A percentile compares a stretch with the other conserved stretches of the same genome.
Conservation (phyloP, 2,888 invertebrate species). For the Caenorhabditis virilis region DNA sequence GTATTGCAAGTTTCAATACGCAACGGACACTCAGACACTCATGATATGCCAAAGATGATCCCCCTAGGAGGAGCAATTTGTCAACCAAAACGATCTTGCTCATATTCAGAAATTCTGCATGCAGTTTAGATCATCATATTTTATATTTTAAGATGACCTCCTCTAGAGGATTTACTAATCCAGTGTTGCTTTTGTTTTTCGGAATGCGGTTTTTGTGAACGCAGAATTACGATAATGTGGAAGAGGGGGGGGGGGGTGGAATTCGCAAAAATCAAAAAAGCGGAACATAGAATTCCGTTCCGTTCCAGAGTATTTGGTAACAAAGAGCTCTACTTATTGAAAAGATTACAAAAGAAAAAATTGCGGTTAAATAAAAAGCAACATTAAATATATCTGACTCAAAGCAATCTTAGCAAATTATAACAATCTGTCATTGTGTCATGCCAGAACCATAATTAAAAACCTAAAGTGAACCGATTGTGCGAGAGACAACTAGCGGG, state of each 20-base stretch:
- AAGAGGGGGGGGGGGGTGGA: neutral
- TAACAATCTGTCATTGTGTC: slow-evolving; percentile 6
- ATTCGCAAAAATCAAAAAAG: neutral
- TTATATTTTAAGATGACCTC: neutral
- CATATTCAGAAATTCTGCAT: neutral
- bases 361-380: neutral
- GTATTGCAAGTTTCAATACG: neutral
- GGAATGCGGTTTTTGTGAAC: neutral
- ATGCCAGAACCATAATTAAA: no score
- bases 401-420: slow-evolving; percentile 1
- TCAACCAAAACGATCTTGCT: slow-evolving; percentile 24
- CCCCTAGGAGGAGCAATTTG: slow-evolving; percentile 34
- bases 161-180: no score
- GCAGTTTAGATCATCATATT: neutral
- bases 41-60: slow-evolving; percentile 16
- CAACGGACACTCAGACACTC: slow-evolving; percentile 3
- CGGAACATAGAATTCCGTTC: neutral
- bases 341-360: no score
- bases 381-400: neutral
- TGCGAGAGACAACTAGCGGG: neutral
- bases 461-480: no score
- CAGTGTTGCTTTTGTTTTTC: neutral
- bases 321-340: no score
- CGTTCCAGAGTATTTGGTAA: no score
- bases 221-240: neutral